Evolutionary conservation across 1,140 invertebrate species (phyloP).

Genomic region (Conopomorpha cramerella): DNA sequence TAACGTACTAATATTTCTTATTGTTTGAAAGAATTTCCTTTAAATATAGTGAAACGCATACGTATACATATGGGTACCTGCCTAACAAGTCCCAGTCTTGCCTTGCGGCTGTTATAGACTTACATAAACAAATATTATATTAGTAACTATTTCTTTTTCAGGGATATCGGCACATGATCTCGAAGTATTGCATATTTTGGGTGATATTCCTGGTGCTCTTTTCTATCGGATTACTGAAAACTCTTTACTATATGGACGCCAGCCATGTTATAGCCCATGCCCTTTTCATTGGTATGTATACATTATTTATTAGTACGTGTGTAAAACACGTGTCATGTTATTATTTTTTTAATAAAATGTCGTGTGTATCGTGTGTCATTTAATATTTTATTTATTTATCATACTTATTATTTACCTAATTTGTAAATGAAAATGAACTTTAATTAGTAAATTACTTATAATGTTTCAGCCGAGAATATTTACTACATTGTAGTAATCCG

Average conservation of each 20-base stretch:
- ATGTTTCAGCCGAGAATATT: conserved; percentile 44
- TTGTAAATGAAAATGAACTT: too few species aligned
- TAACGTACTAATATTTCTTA: neutral
- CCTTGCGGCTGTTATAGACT: neutral
- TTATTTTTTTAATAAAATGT: too few species aligned
- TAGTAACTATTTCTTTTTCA: neutral
- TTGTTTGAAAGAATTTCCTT: neutral
- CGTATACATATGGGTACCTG: too few species aligned
- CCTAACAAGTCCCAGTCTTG: too few species aligned
- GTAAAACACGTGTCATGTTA: neutral
- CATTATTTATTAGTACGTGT: conserved; percentile 3
- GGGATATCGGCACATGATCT: conserved; percentile 16
- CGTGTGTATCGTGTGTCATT: too few species aligned
- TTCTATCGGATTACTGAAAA: conserved; percentile 45
- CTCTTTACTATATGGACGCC: conserved; percentile 40
- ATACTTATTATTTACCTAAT: too few species aligned
- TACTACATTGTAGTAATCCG: conserved; percentile 43
- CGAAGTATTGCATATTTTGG: conserved; percentile 53
- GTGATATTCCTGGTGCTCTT: conserved; percentile 45
- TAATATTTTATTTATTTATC: too few species aligned
- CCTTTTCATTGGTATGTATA: conserved; percentile 32
- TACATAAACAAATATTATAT: too few species aligned
- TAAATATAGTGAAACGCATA: too few species aligned
- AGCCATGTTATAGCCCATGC: conserved; percentile 38
- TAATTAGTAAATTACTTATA: too few species aligned